phyloP scores from a whole-genome alignment of 2,797 vertebrate species.

The Lagorchestes hirsutus region DNA sequence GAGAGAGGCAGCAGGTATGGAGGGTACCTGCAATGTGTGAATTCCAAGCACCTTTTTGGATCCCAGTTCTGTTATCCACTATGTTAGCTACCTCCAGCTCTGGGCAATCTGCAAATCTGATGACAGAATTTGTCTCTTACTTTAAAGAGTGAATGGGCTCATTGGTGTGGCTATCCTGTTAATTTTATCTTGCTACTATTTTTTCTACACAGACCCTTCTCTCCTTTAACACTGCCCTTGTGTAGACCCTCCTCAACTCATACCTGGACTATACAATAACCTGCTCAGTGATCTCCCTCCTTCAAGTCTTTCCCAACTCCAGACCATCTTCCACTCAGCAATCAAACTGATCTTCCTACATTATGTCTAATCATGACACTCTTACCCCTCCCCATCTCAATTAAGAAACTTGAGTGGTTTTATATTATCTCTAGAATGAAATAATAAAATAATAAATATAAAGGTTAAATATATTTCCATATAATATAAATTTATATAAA shows the following conservation, averaged over 20 bases:
- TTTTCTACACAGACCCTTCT: not conserved
- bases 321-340: not conserved
- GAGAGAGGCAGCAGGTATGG: not conserved
- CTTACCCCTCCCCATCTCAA: not conserved
- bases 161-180: not conserved
- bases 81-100: not conserved
- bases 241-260: not conserved
- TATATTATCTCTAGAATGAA: not conserved
- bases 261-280: not conserved
- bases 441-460: not conserved
- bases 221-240: not conserved
- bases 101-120: not conserved
- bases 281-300: not conserved
- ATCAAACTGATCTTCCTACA: not conserved
- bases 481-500: too few species aligned
- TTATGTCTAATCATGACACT: not conserved
- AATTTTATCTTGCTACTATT: not conserved
- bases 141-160: not conserved
- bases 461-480: too few species aligned
- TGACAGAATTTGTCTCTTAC: not conserved
- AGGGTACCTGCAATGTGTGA: not conserved
- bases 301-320: not conserved
- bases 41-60: not conserved
- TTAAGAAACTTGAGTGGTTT: not conserved
- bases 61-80: not conserved